Base-by-base conservation (phyloP, 2,888 invertebrate genomes). In the Clunio marinus region DNA sequence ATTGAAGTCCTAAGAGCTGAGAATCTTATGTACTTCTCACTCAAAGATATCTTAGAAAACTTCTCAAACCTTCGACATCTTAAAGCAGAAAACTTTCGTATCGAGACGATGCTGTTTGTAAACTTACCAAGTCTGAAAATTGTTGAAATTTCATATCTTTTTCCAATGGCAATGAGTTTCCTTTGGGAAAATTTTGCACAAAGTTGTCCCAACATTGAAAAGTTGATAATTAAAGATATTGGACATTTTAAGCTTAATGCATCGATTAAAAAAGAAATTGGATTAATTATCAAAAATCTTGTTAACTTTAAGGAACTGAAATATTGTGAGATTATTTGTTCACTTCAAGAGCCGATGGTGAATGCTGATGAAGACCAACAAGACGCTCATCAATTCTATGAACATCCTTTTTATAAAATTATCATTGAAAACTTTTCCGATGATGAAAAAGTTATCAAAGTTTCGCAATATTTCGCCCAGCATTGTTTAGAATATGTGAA, bases 241-340 rank as follows among this genome's bases (percentile, higher is more conserved):
- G 66, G 66, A n/a, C 32, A 66, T 22, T 66, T 66, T 13, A 66
- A 66, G 15, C 17, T 66, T 7, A 66, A 22, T 22, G 66, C 15
- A 1, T 55, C 55, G 10, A 55, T 66, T n/a, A 51, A 32, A 17
- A 35, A 22, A 17, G 66, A 66, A 24, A 28, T 35, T 10, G 27
- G 22, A 10, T 55, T 57, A 13, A 66, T 66, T 8, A 35, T 66
- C 10, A 32, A 17, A n/a, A 55, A 57, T 17, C 46, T 66, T 15
- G 17, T 2, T 1, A 10, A 55, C 24, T 66, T 55, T n/a, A 66
- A 51, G 25, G 13, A 51, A 1, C 28, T 66, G 1, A 25, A 32
- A 15, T 17, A 22, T 5, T 51, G 51, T n/a, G 46, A 32, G 15
- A 66, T 66, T 13, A 20, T 32, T 22, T 32, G 57, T 20, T 25